Evolutionary conservation across 2,113 vertebrate genomes (phyloP).

Genomic region (Hepsetus odoe): DNA sequence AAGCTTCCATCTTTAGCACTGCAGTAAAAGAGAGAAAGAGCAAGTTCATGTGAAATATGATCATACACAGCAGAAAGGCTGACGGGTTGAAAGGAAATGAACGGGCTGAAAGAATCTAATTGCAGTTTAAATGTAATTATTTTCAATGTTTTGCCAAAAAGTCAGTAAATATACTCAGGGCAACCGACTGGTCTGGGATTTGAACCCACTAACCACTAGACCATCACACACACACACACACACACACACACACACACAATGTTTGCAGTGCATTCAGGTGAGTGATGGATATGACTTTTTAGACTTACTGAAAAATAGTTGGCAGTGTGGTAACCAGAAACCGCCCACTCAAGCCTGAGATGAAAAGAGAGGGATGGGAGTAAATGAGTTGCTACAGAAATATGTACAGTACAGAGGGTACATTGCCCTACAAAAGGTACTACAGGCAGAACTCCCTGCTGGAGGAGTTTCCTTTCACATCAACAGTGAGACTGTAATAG

Average conservation of each 20-base stretch:
- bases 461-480: slow-evolving; percentile 24
- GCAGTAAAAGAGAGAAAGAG: slow-evolving; percentile 17
- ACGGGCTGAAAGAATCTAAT: too few species aligned
- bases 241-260: neutral
- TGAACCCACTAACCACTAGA: too few species aligned
- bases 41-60: neutral
- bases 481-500: slow-evolving; percentile 6
- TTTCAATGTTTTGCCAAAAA: too few species aligned
- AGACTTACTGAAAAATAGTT: slow-evolving; percentile 84
- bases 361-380: slow-evolving; percentile 36
- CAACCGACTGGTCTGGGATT: too few species aligned
- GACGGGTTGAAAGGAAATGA: neutral
- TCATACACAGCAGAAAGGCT: neutral
- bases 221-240: too few species aligned
- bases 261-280: neutral
- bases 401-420: neutral
- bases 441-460: slow-evolving; percentile 8
- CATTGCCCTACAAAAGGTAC: neutral
- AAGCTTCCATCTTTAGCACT: slow-evolving; percentile 85
- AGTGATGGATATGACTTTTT: neutral
- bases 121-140: too few species aligned
- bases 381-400: slow-evolving; percentile 15
- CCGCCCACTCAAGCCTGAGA: slow-evolving; percentile 84
- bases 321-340: slow-evolving; percentile 87
- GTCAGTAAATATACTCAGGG: too few species aligned